Conservation (phyloP, 1,140 invertebrate genomes). For the Venustaconcha ellipsiformis region DNA sequence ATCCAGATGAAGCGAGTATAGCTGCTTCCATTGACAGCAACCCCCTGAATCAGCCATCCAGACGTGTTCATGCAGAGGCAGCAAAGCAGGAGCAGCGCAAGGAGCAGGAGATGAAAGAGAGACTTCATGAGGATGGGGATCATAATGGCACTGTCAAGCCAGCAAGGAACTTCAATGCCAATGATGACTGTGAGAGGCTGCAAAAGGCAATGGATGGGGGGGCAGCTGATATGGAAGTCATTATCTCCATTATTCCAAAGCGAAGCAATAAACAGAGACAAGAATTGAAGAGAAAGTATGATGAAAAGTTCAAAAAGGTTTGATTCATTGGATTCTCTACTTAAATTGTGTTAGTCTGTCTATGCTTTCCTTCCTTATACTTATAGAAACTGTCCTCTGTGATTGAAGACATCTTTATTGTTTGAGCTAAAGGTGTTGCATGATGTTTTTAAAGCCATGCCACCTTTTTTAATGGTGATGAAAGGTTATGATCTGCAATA, state of each 20-base stretch:
- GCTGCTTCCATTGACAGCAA: too few species aligned
- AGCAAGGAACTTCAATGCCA: conserved; percentile 50
- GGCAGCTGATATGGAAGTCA: conserved; percentile 33
- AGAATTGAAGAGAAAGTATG: conserved; percentile 46
- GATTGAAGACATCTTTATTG: too few species aligned
- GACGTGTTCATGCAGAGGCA: too few species aligned
- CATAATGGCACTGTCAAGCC: conserved; percentile 36
- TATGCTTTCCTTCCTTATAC: neutral
- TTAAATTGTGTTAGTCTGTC: neutral
- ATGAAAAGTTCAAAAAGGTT: conserved; percentile 59
- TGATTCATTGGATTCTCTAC: neutral
- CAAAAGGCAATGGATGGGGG: conserved; percentile 59
- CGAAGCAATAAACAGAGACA: conserved; percentile 41
- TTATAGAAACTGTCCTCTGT: neutral
- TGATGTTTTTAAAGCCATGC: too few species aligned
- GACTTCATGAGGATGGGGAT: neutral
- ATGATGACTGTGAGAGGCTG: conserved; percentile 55
- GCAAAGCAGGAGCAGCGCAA: neutral
- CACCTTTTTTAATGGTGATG: too few species aligned
- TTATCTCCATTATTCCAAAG: conserved; percentile 19
- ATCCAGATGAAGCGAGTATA: too few species aligned
- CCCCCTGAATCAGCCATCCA: too few species aligned
- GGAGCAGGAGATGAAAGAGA: neutral
- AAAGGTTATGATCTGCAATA: too few species aligned
- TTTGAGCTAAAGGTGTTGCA: too few species aligned